These are phyloP conservation scores for Neogobius melanostomus DNA, from an alignment of 2,113 vertebrate genomes.

Conservation along the genomic window DNA sequence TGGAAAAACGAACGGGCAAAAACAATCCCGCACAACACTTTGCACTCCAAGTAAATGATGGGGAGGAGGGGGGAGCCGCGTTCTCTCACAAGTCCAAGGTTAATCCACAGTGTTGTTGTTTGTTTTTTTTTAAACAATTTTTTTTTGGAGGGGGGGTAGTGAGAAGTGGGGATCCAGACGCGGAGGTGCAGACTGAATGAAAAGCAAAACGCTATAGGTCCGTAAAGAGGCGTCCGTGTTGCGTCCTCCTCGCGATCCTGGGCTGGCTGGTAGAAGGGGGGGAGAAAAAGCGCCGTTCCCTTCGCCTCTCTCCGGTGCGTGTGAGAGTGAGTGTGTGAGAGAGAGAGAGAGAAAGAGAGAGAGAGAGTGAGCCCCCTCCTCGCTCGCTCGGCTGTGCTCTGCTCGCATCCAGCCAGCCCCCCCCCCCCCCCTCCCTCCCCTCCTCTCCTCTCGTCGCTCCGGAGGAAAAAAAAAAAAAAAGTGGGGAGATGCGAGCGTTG, in stretches of 20 bases:
- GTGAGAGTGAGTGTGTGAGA: background rate
- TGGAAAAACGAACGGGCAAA: background rate
- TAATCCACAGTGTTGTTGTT: slow-evolving; percentile 2
- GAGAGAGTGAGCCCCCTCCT: background rate
- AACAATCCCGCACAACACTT: background rate
- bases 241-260: slow-evolving; percentile 9
- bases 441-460: background rate
- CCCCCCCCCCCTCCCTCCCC: background rate
- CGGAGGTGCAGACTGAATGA: background rate
- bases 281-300: background rate
- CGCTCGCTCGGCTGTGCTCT: background rate
- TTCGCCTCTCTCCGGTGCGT: background rate
- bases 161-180: background rate
- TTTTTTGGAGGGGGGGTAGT: background rate
- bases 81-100: slow-evolving; percentile 2
- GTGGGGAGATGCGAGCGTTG: background rate
- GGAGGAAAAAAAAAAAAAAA: background rate
- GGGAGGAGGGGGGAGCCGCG: background rate
- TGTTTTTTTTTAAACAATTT: too few relatives aligned
- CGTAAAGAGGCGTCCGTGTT: background rate
- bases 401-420: slow-evolving; percentile 3
- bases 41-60: background rate
- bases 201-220: background rate
- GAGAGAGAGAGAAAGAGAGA: background rate
- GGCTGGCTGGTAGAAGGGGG: background rate